Conservation (phyloP, 1,140 invertebrate species). For the Neoseiulus cucumeris region DNA sequence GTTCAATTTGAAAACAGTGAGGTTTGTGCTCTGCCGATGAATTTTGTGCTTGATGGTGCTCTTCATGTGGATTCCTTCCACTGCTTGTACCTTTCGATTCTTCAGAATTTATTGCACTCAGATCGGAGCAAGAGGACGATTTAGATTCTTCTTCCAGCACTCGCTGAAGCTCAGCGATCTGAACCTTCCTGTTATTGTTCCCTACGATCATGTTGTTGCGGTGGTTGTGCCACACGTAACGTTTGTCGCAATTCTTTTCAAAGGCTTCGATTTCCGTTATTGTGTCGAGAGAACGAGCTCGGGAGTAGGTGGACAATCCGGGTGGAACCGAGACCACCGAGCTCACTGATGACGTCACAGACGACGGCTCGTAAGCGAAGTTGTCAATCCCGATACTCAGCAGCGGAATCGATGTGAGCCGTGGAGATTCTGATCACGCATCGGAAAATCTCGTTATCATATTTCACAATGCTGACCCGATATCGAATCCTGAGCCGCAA, state of each 20-base stretch:
- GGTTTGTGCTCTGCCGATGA: not conserved
- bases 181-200: not conserved
- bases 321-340: no score
- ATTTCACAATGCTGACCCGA: no score
- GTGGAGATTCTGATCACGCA: not conserved
- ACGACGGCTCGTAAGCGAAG: not conserved
- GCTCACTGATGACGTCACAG: not conserved
- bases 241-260: no score
- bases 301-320: no score
- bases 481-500: no score
- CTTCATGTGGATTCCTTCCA: no score
- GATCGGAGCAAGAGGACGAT: not conserved
- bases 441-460: no score
- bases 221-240: no score
- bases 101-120: not conserved
- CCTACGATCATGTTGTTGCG: no score
- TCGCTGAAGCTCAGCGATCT: not conserved
- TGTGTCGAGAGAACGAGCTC: no score
- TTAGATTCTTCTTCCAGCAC: not conserved
- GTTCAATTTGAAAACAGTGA: no score
- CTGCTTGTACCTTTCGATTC: not conserved
- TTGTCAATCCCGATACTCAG: not conserved
- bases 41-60: not conserved
- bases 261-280: no score
- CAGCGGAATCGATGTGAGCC: not conserved